These are phyloP conservation scores for Melanocharis versteri DNA, from an alignment of 2,113 vertebrate genomes.

Conservation along the genomic window DNA sequence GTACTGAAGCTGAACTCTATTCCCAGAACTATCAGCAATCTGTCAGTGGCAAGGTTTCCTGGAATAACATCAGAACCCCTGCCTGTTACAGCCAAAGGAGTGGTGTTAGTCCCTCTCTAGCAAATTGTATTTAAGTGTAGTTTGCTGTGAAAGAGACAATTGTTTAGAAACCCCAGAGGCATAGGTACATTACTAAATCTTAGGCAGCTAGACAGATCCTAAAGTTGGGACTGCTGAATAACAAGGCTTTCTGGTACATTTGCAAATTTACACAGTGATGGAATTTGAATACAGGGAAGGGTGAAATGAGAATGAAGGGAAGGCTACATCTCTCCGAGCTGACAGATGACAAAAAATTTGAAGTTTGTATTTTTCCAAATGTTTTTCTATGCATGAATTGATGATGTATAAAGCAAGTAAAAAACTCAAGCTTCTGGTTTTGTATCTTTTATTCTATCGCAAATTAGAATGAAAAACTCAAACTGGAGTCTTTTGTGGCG, in stretches of 20 bases:
- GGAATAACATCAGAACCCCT: neutral
- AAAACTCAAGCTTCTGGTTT: neutral
- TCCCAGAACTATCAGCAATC: slow-evolving; percentile 59
- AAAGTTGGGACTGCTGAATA: neutral
- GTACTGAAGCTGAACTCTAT: slow-evolving; percentile 47
- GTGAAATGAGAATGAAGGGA: neutral
- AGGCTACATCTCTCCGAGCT: neutral
- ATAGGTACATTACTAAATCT: neutral
- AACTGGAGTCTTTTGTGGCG: neutral
- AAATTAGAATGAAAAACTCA: neutral
- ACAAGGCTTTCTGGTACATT: neutral
- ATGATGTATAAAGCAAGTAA: neutral
- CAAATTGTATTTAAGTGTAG: neutral
- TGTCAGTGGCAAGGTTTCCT: slow-evolving; percentile 41
- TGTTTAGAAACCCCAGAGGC: neutral
- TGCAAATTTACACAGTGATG: neutral
- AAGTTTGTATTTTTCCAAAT: neutral
- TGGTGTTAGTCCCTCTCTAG: neutral
- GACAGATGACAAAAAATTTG: neutral
- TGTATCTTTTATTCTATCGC: neutral
- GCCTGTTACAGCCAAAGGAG: neutral
- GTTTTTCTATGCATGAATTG: neutral
- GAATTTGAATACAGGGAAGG: neutral
- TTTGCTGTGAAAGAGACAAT: neutral
- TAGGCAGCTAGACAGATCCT: neutral